Conservation (phyloP, 2,888 invertebrate genomes). For the Rhamphomyia laevipes region DNA sequence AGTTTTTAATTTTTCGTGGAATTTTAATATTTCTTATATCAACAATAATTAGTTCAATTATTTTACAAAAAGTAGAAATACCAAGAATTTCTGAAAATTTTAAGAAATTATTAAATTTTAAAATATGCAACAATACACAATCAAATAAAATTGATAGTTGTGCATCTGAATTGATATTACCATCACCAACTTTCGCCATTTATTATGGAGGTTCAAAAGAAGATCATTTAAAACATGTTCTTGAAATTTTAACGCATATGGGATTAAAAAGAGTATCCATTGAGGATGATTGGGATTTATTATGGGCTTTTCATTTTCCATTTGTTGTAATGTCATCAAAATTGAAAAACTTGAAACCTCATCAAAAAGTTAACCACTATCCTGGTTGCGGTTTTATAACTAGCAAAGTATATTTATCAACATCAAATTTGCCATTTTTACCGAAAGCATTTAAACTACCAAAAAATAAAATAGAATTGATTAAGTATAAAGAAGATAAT, state of each 20-base stretch:
- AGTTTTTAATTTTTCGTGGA: too few species aligned
- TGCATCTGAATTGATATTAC: conserved; percentile 2
- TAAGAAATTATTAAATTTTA: too few species aligned
- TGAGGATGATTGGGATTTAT: conserved; percentile 61
- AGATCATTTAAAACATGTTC: conserved; percentile 59
- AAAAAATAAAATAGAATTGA: conserved; percentile 53
- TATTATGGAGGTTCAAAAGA: conserved; percentile 44
- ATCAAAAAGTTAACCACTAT: conserved; percentile 84
- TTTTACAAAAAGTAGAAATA: too few species aligned
- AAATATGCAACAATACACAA: too few species aligned
- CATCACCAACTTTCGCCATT: conserved; percentile 43
- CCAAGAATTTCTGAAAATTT: too few species aligned
- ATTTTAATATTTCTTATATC: too few species aligned
- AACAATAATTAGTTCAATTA: too few species aligned
- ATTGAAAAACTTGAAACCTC: conserved; percentile 48
- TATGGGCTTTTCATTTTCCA: conserved; percentile 94
- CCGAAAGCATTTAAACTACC: conserved; percentile 86
- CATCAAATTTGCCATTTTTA: conserved; percentile 62
- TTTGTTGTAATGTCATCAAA: conserved; percentile 41
- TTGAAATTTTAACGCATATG: conserved; percentile 58
- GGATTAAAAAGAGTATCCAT: conserved; percentile 54
- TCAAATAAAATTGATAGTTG: neutral
- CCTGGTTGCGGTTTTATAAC: conserved; percentile 90
- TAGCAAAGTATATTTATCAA: conserved; percentile 82
- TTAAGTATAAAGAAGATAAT: conserved; percentile 53